phyloP scores from a whole-genome alignment of 2,888 invertebrate species.

The Schizotus pectinicornis region DNA sequence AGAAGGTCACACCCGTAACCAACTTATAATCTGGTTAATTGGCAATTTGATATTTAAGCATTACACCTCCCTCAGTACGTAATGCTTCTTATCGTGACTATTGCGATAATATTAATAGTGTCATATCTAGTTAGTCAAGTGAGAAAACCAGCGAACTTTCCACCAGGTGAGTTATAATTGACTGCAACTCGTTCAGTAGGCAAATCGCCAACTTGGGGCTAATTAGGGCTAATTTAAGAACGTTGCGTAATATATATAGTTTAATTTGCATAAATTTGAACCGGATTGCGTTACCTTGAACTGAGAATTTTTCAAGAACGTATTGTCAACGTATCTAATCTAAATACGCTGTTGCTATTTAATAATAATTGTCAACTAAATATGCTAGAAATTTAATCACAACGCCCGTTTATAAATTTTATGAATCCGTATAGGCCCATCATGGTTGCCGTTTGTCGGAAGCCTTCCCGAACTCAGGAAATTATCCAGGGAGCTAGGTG shows the following conservation, averaged over 20 bases:
- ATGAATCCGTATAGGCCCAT: slow-evolving; percentile 55
- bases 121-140: slow-evolving; percentile 17
- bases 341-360: too few species aligned
- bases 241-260: background rate
- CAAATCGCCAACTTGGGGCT: too few species aligned
- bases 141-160: slow-evolving; percentile 42
- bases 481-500: slow-evolving; percentile 54
- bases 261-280: too few species aligned
- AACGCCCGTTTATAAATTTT: too few species aligned
- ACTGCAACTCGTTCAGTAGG: too few species aligned
- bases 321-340: too few species aligned
- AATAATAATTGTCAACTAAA: background rate
- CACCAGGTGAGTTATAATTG: slow-evolving; percentile 36
- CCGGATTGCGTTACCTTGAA: too few species aligned
- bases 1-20: background rate
- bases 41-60: too few species aligned
- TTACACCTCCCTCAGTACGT: too few species aligned
- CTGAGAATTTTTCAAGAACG: too few species aligned
- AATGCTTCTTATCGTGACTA: slow-evolving; percentile 6
- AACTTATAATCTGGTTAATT: background rate
- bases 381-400: background rate
- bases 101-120: slow-evolving; percentile 22
- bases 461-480: slow-evolving; percentile 52
- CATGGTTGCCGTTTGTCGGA: slow-evolving; percentile 59
- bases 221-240: background rate